phyloP scores from a whole-genome alignment of 1,140 invertebrate species.

The Sweltsa coloradensis region DNA sequence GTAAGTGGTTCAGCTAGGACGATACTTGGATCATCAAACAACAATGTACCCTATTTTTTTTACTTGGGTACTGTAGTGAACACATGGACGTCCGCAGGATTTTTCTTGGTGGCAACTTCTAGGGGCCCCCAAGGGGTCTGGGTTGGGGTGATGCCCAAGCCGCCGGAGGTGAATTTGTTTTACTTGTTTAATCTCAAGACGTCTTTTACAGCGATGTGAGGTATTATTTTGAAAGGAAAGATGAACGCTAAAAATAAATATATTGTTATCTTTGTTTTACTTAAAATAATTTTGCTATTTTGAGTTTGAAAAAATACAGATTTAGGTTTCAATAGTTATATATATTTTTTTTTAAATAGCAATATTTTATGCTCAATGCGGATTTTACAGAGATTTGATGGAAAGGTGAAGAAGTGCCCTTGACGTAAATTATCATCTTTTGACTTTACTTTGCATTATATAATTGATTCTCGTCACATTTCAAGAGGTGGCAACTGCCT shows the following conservation, averaged over 20 bases:
- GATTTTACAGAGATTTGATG: too few relatives aligned
- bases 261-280: not conserved
- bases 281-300: not conserved
- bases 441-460: too few relatives aligned
- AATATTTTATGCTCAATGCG: too few relatives aligned
- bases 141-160: not conserved
- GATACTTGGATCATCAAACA: not conserved
- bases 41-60: not conserved
- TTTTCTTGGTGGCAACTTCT: not conserved
- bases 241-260: not conserved
- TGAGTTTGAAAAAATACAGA: too few relatives aligned
- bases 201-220: not conserved
- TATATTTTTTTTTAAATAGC: too few relatives aligned
- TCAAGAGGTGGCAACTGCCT: too few relatives aligned
- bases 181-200: not conserved
- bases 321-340: too few relatives aligned
- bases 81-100: not conserved
- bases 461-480: too few relatives aligned
- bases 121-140: not conserved
- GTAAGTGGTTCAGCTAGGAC: constrained; percentile 25
- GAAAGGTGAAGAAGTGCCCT: too few relatives aligned
- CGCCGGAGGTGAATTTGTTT: not conserved
- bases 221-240: not conserved
- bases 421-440: too few relatives aligned
- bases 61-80: not conserved